Percentiles rank a stretch among this genome's conserved stretches.
Conservation (phyloP, 2,797 vertebrate genomes). For the Acanthiza pusilla region DNA sequence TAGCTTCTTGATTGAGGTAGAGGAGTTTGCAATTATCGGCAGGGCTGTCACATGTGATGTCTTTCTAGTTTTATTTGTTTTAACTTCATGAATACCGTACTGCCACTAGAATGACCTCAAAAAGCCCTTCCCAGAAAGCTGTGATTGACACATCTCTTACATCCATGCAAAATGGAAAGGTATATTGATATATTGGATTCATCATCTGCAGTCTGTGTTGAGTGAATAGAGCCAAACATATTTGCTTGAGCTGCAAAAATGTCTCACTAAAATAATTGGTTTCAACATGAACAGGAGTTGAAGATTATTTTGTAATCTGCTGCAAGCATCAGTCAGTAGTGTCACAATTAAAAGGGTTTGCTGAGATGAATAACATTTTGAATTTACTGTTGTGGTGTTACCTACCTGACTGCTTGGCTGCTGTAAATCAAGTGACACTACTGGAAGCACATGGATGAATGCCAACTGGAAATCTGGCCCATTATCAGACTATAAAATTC, state of each 20-base stretch:
- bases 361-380: background rate
- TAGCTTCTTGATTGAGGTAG: background rate
- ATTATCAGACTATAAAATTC: background rate
- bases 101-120: background rate
- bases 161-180: background rate
- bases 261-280: background rate
- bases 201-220: background rate
- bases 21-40: background rate
- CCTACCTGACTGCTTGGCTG: background rate
- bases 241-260: background rate
- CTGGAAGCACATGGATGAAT: background rate
- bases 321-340: background rate
- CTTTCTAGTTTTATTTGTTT: background rate
- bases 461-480: background rate
- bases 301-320: background rate
- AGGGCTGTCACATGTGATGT: background rate
- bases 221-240: background rate
- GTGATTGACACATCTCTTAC: background rate
- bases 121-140: background rate
- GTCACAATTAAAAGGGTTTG: background rate
- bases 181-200: background rate
- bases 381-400: background rate
- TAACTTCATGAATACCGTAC: background rate
- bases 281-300: background rate
- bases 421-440: background rate